phyloP scores from a whole-genome alignment of 2,113 vertebrate genomes.

The Alethe diademata region DNA sequence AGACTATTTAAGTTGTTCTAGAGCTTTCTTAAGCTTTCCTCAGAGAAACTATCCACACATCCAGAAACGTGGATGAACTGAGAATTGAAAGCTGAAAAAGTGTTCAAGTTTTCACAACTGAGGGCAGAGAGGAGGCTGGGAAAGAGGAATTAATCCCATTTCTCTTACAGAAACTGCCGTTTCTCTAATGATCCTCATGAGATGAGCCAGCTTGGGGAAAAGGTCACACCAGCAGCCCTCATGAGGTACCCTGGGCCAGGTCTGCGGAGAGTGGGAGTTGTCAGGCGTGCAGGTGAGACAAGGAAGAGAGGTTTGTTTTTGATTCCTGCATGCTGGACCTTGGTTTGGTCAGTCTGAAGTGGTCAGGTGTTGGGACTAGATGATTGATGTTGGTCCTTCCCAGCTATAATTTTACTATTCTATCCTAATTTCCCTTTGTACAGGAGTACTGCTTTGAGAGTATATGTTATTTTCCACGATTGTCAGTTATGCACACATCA shows the following conservation, averaged over 20 bases:
- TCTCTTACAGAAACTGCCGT: neutral
- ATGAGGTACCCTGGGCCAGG: accelerated
- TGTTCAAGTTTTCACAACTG: neutral
- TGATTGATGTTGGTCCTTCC: neutral
- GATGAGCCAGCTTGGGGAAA: neutral
- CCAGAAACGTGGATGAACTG: neutral
- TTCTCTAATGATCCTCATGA: neutral
- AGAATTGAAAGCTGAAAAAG: neutral
- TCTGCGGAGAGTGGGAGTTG: neutral
- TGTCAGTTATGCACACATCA: neutral
- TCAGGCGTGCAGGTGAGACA: accelerated
- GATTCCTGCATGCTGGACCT: neutral
- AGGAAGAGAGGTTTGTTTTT: neutral
- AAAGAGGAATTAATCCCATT: neutral
- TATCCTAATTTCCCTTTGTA: neutral
- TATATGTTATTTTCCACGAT: neutral
- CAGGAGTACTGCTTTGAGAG: neutral
- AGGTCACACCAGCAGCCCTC: neutral
- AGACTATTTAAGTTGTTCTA: conserved; percentile 4
- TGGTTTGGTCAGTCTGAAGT: neutral
- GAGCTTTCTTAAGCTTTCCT: conserved; percentile 14
- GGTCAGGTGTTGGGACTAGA: neutral
- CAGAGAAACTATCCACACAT: neutral
- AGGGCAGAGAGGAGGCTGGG: neutral
- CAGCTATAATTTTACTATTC: neutral